Evolutionary conservation across 1,140 invertebrate species (phyloP).

Genomic region (Leptoteleia sp.): DNA sequence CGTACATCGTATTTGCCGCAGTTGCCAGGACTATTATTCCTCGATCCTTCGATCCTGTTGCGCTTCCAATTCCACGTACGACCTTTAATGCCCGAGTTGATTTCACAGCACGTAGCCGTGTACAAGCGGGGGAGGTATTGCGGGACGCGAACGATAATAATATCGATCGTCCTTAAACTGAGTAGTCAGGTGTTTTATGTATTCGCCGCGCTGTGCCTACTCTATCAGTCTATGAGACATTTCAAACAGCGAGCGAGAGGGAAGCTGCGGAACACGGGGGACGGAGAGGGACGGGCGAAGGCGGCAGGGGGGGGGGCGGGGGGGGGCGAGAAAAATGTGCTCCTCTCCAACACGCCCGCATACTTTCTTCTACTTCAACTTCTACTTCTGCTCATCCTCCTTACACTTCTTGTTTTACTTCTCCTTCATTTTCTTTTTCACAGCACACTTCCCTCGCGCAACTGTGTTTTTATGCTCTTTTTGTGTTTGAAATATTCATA

Average conservation of each 20-base stretch:
- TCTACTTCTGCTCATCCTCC: too few species aligned
- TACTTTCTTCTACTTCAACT: too few species aligned
- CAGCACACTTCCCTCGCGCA: too few species aligned
- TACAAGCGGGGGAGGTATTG: constrained; percentile 47
- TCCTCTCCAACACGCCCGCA: too few species aligned
- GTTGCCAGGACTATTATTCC: constrained; percentile 65
- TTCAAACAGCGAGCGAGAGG: constrained; percentile 11
- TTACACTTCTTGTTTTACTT: too few species aligned
- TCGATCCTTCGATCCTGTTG: constrained; percentile 66
- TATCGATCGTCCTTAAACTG: constrained; percentile 43
- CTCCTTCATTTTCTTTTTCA: too few species aligned
- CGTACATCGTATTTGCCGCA: constrained; percentile 46
- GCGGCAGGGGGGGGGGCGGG: too few species aligned
- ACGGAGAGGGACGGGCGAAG: too few species aligned
- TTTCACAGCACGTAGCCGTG: constrained; percentile 60
- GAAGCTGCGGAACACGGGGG: too few species aligned
- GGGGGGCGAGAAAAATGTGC: too few species aligned
- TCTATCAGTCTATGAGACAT: constrained; percentile 28
- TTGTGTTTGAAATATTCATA: too few species aligned
- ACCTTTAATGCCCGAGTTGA: constrained; percentile 64
- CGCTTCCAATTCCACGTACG: constrained; percentile 64
- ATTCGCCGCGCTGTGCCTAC: constrained; percentile 19
- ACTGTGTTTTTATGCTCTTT: too few species aligned
- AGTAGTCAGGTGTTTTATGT: constrained; percentile 51
- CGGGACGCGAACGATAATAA: constrained; percentile 62